Base-by-base conservation (phyloP, 2,113 vertebrate species). In the Pongo abelii region DNA sequence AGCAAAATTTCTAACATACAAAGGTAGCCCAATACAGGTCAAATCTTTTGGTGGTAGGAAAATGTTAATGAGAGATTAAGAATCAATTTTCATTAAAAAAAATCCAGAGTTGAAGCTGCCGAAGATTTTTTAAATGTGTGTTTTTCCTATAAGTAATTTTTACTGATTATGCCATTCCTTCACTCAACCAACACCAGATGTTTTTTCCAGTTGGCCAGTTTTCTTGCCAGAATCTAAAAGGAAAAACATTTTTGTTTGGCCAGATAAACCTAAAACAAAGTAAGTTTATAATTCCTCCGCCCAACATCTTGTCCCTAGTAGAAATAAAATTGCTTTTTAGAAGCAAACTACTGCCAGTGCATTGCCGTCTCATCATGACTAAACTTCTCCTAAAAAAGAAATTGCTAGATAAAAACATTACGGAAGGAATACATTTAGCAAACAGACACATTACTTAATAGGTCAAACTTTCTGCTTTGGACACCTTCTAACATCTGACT, bases 181-280 rank as follows among this genome's bases (percentile, higher is more conserved):
- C 64, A 92, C 23, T 97, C 94, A 97, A 93, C 78, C 46, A 97
- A 92, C 57, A 96, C 3, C 93, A 97, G 86, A 79, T 92, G 96
- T 90, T 97, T 96, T 84, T 80, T 91, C 50, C 64, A 79, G 0
- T 77, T 61, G 93, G 22, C 14, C 59, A 72, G 22, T 91, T 55
- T 93, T 87, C 83, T 67, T 96, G 91, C 81, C 43, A 95, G 43
- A 93, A 91, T 90, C 86, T 77, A 97, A 59, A 80, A 94, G 55
- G 86, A 95, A 97, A 22, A 55, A 12, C 78, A 93, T 94, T 97
- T 97, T 93, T 95, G 13, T 61, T 85, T 83, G 57, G 92, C 80
- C 95, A 96, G 95, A 89, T 97, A 98, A 97, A 96, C 61, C 35
- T 93, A 83, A 61, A 95, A 96, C 22, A 93, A 97, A 95, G 25